Evolutionary conservation across 2,888 invertebrate species (phyloP), one percentile per base, ranked within the genome.

Genomic region (Pheosia gnoma): DNA sequence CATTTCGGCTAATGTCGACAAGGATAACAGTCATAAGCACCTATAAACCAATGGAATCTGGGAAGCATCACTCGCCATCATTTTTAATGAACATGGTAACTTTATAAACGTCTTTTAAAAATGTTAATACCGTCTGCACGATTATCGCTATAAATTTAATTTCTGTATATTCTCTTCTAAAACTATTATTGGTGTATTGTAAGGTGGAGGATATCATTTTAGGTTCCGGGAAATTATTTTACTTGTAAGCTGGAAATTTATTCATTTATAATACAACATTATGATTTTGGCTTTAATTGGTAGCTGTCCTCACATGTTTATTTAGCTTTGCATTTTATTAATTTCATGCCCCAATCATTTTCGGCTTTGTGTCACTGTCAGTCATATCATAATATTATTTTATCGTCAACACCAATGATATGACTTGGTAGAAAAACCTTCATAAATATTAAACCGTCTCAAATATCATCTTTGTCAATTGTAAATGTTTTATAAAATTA

Each of bases 401-500:
- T 54, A 38, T 38, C 38, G n/a, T 5, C 38, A n/a, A 37, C 10
- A 25, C 54, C 54, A 59, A 53, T 52, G 55, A 55, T 58, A 56
- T 59, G 8, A 58, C 63, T 60, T 63, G 63, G 52, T 59, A 59
- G 57, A 25, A 25, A 25, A 25, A 25, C 39, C 38, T 63, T 60
- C 52, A 63, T 53, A 56, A 58, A 59, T 59, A 63, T 59, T 71
- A 64, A 66, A 64, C 60, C 58, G 63, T 60, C 70, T 77, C 65
- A 63, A 64, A 65, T 75, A 78, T 78, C 68, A 80, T 83, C 78
- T 81, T 75, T 77, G 67, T 67, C 63, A 57, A 43, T 52, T n/a
- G 43, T 13, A 54, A 1, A 54, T 10, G 5, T 37, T 38, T 54
- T 11, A 38, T 53, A 9, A 37, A 8, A 37, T 53, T 37, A 62